A percentile compares a stretch with the other conserved stretches of the same genome.
Evolutionary conservation across 2,797 vertebrate genomes (phyloP).

Genomic region (Darevskia nairensis): DNA sequence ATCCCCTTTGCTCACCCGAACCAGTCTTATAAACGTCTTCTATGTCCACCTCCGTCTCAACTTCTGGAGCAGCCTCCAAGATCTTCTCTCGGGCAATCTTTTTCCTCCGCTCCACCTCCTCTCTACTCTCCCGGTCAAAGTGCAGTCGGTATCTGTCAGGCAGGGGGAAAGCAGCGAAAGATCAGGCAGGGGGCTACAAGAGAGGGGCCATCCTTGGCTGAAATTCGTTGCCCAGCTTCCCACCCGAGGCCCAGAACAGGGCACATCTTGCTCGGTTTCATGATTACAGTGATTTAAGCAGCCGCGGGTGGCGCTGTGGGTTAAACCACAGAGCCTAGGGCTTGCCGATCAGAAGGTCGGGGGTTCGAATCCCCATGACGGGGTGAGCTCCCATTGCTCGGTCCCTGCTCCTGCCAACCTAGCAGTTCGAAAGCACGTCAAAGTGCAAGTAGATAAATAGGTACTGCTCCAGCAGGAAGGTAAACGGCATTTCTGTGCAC

Average conservation of each 20-base stretch:
- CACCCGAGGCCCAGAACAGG: background rate
- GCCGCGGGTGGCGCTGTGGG: too few species aligned
- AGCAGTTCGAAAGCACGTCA: too few species aligned
- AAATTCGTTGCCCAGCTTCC: background rate
- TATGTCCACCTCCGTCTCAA: conserved; percentile 87
- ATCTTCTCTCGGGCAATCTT: conserved; percentile 85
- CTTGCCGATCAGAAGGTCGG: too few species aligned
- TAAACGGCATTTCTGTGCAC: fast-evolving
- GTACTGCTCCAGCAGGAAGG: too few species aligned
- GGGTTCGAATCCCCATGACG: too few species aligned
- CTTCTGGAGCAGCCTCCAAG: conserved; percentile 80
- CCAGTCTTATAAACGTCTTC: conserved; percentile 84
- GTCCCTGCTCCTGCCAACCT: too few species aligned
- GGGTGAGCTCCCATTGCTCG: too few species aligned
- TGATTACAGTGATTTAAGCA: background rate
- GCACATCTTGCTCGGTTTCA: background rate
- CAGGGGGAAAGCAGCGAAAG: background rate
- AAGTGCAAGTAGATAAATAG: too few species aligned
- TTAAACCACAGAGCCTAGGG: background rate
- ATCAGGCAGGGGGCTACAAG: background rate
- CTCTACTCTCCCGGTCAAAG: conserved; percentile 90
- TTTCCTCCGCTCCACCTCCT: conserved; percentile 90
- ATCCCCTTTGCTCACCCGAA: conserved; percentile 62
- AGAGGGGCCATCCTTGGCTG: background rate
- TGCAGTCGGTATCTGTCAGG: conserved; percentile 87